phyloP scores from a whole-genome alignment of 2,797 vertebrate species.

The Delichon dasypus region DNA sequence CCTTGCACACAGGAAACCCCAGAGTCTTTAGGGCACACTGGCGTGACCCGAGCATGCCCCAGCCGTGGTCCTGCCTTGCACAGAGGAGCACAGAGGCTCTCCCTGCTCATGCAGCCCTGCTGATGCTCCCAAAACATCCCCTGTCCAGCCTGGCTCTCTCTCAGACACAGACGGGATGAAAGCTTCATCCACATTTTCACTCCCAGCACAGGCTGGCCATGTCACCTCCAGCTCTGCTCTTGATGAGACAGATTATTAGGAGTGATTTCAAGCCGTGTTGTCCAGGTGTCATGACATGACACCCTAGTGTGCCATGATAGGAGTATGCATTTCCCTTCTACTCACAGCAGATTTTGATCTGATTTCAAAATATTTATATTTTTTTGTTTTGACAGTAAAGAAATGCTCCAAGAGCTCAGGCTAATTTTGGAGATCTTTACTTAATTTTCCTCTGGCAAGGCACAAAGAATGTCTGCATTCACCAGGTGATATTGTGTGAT shows the following conservation, averaged over 20 bases:
- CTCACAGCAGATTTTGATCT: not conserved
- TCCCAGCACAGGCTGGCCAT: not conserved
- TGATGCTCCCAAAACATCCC: not conserved
- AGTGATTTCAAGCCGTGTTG: not conserved
- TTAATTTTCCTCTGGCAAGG: not conserved
- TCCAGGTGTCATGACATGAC: not conserved
- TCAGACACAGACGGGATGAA: not conserved
- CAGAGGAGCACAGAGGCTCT: not conserved
- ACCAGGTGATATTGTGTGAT: not conserved
- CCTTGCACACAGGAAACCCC: not conserved
- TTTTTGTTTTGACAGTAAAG: not conserved
- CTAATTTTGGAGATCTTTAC: not conserved
- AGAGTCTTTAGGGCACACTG: rapidly evolving
- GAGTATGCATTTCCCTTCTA: not conserved
- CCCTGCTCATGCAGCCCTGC: not conserved
- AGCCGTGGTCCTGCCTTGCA: not conserved
- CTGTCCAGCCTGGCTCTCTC: not conserved
- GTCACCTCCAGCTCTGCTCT: not conserved
- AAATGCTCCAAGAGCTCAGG: not conserved
- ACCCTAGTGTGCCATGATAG: no score
- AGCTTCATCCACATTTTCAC: not conserved
- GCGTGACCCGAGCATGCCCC: not conserved
- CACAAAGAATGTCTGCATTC: not conserved
- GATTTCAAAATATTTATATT: rapidly evolving
- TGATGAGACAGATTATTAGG: not conserved